These are phyloP conservation scores for Chelonus insularis DNA, from an alignment of 1,140 invertebrate species.

Conservation along the genomic window DNA sequence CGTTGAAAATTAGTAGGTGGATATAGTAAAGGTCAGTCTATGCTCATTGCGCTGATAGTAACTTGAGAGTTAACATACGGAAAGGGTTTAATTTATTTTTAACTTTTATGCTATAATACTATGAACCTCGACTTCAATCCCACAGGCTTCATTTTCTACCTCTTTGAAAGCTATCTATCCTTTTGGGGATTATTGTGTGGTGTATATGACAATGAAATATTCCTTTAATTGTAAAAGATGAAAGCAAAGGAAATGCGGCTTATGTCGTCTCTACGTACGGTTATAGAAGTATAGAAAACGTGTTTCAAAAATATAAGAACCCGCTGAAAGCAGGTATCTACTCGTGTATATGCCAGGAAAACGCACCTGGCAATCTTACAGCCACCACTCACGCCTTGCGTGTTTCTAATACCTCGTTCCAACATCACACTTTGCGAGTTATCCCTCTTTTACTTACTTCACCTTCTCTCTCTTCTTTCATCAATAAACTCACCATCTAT, in stretches of 20 bases:
- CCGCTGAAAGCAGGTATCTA: not conserved
- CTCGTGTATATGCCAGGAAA: not conserved
- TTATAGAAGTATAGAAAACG: not conserved
- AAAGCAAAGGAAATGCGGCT: not conserved
- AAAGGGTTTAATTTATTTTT: too few species aligned
- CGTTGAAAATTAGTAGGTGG: conserved; percentile 30
- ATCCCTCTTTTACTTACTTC: conserved; percentile 2
- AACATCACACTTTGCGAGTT: conserved; percentile 8
- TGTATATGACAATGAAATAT: not conserved
- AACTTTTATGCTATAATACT: too few species aligned
- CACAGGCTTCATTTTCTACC: too few species aligned
- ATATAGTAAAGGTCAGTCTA: conserved; percentile 18
- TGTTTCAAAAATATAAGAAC: not conserved
- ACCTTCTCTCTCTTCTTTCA: not conserved
- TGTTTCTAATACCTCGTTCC: not conserved
- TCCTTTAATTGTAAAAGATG: not conserved
- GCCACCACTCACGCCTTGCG: not conserved
- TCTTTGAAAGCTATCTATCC: too few species aligned
- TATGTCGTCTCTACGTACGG: not conserved
- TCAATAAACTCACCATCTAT: not conserved
- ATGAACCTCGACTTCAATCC: too few species aligned
- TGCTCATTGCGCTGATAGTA: conserved; percentile 9
- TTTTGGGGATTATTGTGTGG: not conserved
- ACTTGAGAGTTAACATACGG: not conserved
- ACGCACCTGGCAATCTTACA: not conserved